Evolutionary conservation across 2,888 invertebrate genomes (phyloP).

Genomic region (Frankliniella intonsa): DNA sequence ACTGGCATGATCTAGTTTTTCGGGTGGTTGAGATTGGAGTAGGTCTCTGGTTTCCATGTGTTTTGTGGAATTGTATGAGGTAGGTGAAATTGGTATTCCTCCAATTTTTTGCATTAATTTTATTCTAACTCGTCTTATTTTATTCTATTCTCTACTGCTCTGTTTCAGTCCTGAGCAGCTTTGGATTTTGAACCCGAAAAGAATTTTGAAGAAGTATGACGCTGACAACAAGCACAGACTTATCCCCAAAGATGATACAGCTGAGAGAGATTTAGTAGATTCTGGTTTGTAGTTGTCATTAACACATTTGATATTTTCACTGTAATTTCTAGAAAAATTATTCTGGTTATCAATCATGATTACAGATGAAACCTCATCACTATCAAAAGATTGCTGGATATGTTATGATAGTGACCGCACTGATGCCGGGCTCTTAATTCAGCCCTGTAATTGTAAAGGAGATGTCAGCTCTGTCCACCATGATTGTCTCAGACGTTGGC

Average conservation of each 20-base stretch:
- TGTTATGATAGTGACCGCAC: constrained; percentile 79
- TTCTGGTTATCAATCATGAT: constrained; percentile 20
- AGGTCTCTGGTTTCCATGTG: constrained; percentile 92
- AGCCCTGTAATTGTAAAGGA: constrained; percentile 85
- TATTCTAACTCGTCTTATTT: constrained; percentile 23
- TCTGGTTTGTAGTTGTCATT: not conserved
- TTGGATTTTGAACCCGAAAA: constrained; percentile 89
- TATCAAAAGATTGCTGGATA: constrained; percentile 80
- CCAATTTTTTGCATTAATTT: constrained; percentile 9
- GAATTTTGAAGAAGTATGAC: constrained; percentile 64
- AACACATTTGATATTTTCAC: not conserved
- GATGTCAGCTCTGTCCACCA: constrained; percentile 91
- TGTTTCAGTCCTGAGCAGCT: constrained; percentile 68
- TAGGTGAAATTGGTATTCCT: constrained; percentile 38
- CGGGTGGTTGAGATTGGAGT: constrained; percentile 88
- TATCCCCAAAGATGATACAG: constrained; percentile 31
- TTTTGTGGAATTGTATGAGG: constrained; percentile 92
- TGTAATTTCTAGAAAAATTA: no score
- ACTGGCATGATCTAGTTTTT: constrained; percentile 89
- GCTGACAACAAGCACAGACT: constrained; percentile 38
- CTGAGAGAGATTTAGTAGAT: not conserved
- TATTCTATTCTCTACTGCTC: constrained; percentile 23
- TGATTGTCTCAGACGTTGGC: constrained; percentile 83
- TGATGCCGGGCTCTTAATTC: constrained; percentile 73
- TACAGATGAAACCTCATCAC: constrained; percentile 51